Base-by-base conservation (phyloP, 1,140 invertebrate genomes). In the Drosophila murphyi region DNA sequence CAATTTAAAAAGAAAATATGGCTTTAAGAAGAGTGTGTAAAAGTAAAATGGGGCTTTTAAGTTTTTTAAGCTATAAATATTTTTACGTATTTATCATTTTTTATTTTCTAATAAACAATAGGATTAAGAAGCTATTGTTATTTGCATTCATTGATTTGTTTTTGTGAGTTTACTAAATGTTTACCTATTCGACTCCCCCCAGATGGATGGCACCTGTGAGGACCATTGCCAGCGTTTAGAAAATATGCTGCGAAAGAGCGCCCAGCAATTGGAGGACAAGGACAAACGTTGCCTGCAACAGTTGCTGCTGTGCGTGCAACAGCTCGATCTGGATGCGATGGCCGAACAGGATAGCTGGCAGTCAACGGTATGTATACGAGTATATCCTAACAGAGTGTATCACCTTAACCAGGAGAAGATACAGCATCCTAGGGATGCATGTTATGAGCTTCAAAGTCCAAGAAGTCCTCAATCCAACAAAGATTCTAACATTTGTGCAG, bases 251-350 rank as follows among this genome's bases (percentile, higher is more conserved):
- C 72, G 80, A 32, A 80, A 81, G 6, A 71, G 55, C 3, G 29
- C 73, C 5, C 77, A 76, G 28, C 68, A 67, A n/a, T 52, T 90
- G 31, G 87, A 91, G 61, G 93, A 93, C 39, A 93, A 94, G 63
- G 94, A 94, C 63, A 94, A 93, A 77, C 92, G 92, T 34, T 94
- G 94, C 62, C 90, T 95, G 80, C 94, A 94, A 76, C 94, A 95
- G 76, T 90, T 94, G 69, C 75, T 94, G 39, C 93, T 93, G 91
- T 91, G 94, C 78, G 90, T 95, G 55, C 94, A 94, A 71, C 94
- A 94, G 77, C 90, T 94, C 10, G 94, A 95, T 91, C 87, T 94
- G 62, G 82, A 94, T 65, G 72, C 80, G n/a, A 82, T 82, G 50
- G 64, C 78, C n/a, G 85, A 89, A 10, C 72, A 81, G 74, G 90